Base-by-base conservation (phyloP, 2,888 invertebrate genomes). In the Agrenia bidenticulata region DNA sequence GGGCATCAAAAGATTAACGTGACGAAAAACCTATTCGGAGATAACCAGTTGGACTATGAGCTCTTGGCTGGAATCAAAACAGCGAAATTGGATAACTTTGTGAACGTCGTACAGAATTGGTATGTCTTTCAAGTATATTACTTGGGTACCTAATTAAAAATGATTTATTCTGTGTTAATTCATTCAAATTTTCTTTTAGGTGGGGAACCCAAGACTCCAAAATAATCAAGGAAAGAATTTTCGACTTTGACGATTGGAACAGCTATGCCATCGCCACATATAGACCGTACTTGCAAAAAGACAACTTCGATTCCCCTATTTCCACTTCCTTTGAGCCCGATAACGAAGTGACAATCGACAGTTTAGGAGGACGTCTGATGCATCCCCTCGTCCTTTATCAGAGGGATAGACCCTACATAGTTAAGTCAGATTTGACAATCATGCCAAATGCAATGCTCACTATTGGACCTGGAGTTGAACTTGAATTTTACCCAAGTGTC, bases 241-340 rank as follows among this genome's bases (percentile, higher is more conserved):
- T 98, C 79, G 98, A 98, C 81, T 97, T 99, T 80, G 96, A 99
- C 79, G 97, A 98, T 79, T 99, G 99, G 98, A 99, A 99, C 79
- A 93, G 94, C 80, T 95, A 94, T 79, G 96, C 96, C 0, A 87
- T 96, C 59, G 97, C 96, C 0, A 85, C 88, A 15, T 99, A 89
- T 80, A 85, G 88, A 61, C 99, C 98, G 0, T 98, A 88, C 80
- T 84, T 96, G 64, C 85, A 89, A 0, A 88, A 88, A 78, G 88
- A 92, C 73, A 84, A 85, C 56, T 86, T 91, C 77, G 88, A 89
- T 71, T 85, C 89, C 0, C 90, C 90, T 75, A 83, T 89, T 27
- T 92, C 92, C 0, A 84, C 87, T 0, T 87, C 86, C 78, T 85
- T 84, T 63, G 82, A 84, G 63, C 81, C 83, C 45, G 79, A 81